Evolutionary conservation across 2,797 vertebrate genomes (phyloP), one percentile per base, ranked within the genome.

Genomic region (Argya squamiceps): DNA sequence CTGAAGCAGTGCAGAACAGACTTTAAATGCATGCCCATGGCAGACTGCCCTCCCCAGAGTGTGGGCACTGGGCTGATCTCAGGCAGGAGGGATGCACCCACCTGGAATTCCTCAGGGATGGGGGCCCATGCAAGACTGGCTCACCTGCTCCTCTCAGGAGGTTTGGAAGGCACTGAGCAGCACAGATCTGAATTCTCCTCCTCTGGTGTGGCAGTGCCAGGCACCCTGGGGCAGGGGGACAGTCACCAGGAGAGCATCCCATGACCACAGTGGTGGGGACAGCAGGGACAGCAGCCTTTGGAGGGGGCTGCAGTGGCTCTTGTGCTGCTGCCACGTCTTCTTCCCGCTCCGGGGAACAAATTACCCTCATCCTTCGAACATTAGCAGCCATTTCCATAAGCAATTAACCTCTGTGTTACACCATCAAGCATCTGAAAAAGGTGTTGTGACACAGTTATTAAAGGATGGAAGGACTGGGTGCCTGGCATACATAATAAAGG

Each of bases 331-430:
- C 84, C 5, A 14, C 5, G 0, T 82, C 78, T 78, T 68, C 81
- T 29, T 64, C 89, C 62, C 0, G n/a, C 84, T 89, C 6, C 0
- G 71, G 86, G 88, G 84, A 94, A 92, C 82, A 86, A 89, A 85
- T 93, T 88, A 85, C 79, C 79, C 84, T 91, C 67, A 46, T 69
- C 78, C 89, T 94, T 88, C 87, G 86, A 94, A 92, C 94, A 96
- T 96, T 91, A 96, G 92, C 93, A 96, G 79, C 82, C 89, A 95
- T 93, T 94, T 96, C 96, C 93, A 93, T 92, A 96, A 96, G 94
- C 93, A 96, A 94, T 96, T 95, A 96, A 96, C 92, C 94, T 93
- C 94, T 77, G 91, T 74, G 8, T 95, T 96, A 82, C 44, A 87
- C 94, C 93, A 92, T 97, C 93, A 94, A 91, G 95, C 92, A 85